Base-by-base conservation (phyloP, 2,113 vertebrate genomes). In the Scomber japonicus region DNA sequence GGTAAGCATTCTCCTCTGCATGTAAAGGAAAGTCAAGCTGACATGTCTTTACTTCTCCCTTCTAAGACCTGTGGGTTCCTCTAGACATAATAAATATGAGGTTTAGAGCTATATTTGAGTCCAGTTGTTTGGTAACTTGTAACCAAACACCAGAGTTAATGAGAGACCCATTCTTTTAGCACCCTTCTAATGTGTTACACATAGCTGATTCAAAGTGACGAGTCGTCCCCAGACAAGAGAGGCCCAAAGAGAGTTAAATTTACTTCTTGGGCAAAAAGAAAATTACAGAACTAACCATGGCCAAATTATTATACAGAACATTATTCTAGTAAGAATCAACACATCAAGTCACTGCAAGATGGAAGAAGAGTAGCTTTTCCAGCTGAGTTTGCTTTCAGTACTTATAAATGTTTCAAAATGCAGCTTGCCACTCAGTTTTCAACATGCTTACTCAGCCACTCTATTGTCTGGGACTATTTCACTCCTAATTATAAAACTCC, bases 181-280 rank as follows among this genome's bases (percentile, higher is more conserved):
- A 57, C 65, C 48, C 35, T 35, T 78, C 51, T 19, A 48, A 62
- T 30, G 11, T 49, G 44, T 66, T 49, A 71, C 44, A 53, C 24
- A 11, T 45, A 3, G 7, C 69, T 82, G 11, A 77, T 78, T 59
- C 35, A 63, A 55, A 80, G 59, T 45, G 49, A 79, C 45, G 49
- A 53, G 53, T 15, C 44, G 21, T 61, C 45, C 21, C 11, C 30
- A 50, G 49, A 59, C 30, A 27, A 16, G 45, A 12, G 46, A 46
- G 30, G n/a, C 24, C 14, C 15, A 12, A 16, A 57, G 51, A 66
- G 54, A 60, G 54, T 66, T 69, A 48, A 40, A 81, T 69, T 53
- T 56, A 67, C 51, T 51, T 71, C n/a, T 21, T n/a, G 10, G 10
- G 5, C 21, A 15, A 35, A 78, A 57, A 61, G 12, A 16, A 68